Conservation (phyloP, 1,140 invertebrate species). For the Campoletis sonorensis region DNA sequence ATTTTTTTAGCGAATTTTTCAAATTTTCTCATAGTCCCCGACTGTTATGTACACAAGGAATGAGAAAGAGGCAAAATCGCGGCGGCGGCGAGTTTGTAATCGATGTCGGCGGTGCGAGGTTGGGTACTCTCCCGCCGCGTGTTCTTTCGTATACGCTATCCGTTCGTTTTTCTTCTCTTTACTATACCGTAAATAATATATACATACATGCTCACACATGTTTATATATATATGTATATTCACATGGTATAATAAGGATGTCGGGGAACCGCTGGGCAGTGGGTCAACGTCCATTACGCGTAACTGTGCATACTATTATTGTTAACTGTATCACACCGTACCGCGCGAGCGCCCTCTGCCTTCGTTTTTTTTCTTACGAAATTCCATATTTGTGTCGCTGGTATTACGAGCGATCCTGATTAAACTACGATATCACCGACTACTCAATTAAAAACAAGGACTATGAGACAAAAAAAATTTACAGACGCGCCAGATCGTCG, state of each 20-base stretch:
- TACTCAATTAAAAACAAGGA: too few relatives aligned
- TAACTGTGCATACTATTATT: conserved; percentile 52
- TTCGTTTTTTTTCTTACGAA: neutral
- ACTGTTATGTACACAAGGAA: neutral
- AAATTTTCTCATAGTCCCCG: too few relatives aligned
- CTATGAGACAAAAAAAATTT: too few relatives aligned
- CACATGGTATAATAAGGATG: conserved; percentile 1
- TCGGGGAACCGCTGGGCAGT: conserved; percentile 33
- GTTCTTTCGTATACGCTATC: conserved; percentile 7
- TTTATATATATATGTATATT: neutral
- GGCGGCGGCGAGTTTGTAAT: conserved; percentile 6
- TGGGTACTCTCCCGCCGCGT: conserved; percentile 11
- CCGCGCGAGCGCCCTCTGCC: conserved; percentile 8
- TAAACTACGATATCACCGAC: too few relatives aligned
- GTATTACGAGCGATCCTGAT: too few relatives aligned
- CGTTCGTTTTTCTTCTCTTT: conserved; percentile 22
- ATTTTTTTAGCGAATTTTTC: neutral
- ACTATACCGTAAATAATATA: conserved; percentile 16
- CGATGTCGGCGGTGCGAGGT: conserved; percentile 15
- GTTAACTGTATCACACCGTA: conserved; percentile 47
- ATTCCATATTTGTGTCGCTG: neutral
- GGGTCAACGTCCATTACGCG: conserved; percentile 52
- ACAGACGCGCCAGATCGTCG: too few relatives aligned
- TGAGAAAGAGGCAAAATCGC: neutral
- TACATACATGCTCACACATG: neutral